Evolutionary conservation across 1,140 invertebrate species (phyloP).

Genomic region (Gryon sp.): DNA sequence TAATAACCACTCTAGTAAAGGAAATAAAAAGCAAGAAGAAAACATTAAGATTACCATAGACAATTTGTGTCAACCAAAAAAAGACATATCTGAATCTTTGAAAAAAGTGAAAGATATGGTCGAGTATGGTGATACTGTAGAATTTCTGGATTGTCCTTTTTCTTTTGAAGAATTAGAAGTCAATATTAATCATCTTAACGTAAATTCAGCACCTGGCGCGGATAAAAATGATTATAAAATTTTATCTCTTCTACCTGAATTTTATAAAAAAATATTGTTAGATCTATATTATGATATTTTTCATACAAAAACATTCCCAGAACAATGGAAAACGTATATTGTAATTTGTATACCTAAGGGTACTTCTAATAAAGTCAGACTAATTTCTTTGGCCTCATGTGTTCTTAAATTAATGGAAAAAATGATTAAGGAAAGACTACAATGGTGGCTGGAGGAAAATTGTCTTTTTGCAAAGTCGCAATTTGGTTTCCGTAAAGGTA

Average conservation of each 20-base stretch:
- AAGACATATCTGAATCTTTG: not conserved
- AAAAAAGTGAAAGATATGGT: not conserved
- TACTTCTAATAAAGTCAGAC: constrained; percentile 32
- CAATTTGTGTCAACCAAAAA: constrained; percentile 9
- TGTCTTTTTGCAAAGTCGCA: constrained; percentile 1
- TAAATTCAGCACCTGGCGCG: constrained; percentile 37
- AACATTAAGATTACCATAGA: constrained; percentile 6
- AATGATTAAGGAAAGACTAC: constrained; percentile 24
- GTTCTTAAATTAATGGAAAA: constrained; percentile 21
- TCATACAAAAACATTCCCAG: constrained; percentile 12
- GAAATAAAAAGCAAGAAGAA: constrained; percentile 3
- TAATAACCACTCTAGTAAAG: not conserved
- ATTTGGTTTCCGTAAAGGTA: constrained; percentile 16
- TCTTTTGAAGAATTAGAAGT: constrained; percentile 4
- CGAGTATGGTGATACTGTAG: not conserved
- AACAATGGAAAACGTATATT: constrained; percentile 3
- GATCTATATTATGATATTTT: constrained; percentile 50
- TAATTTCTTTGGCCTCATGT: constrained; percentile 34
- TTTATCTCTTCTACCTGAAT: constrained; percentile 15
- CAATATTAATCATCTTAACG: not conserved
- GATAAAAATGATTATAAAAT: constrained; percentile 41
- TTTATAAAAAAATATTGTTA: not conserved
- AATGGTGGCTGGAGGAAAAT: constrained; percentile 26
- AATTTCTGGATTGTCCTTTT: constrained; percentile 1
- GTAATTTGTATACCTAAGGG: constrained; percentile 49